Percentiles rank a stretch among this genome's conserved stretches.
Conservation (phyloP, 2,888 invertebrate genomes). For the Pecten maximus region DNA sequence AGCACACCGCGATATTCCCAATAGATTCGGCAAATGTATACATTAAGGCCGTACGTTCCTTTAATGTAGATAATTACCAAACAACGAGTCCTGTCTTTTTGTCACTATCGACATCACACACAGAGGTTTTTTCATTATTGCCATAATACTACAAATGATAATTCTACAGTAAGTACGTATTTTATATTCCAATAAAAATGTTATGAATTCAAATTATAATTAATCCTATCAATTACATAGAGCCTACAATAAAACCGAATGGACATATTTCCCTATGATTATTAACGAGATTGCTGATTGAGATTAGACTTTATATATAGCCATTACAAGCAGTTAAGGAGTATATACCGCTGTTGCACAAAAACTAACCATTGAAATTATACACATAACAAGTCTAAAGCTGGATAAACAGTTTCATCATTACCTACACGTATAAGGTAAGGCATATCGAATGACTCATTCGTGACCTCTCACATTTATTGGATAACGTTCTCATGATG, state of each 20-base stretch:
- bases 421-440: not conserved
- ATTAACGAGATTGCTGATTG: not conserved
- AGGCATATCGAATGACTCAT: not conserved
- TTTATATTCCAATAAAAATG: not conserved
- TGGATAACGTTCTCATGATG: not conserved
- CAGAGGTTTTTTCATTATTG: not conserved
- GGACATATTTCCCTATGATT: not conserved
- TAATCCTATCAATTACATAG: not conserved
- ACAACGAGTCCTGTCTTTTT: not conserved
- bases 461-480: conserved; percentile 27
- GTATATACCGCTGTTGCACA: not conserved
- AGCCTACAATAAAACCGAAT: not conserved
- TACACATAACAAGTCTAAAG: not conserved
- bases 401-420: not conserved
- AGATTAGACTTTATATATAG: not conserved
- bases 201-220: not conserved
- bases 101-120: not conserved
- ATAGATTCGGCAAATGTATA: not conserved
- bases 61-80: not conserved
- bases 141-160: not conserved
- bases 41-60: not conserved
- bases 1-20: not conserved
- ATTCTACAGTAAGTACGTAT: not conserved
- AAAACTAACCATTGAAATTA: not conserved
- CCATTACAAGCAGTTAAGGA: not conserved